Base-by-base conservation (phyloP, 2,888 invertebrate species). In the Macaria notata region DNA sequence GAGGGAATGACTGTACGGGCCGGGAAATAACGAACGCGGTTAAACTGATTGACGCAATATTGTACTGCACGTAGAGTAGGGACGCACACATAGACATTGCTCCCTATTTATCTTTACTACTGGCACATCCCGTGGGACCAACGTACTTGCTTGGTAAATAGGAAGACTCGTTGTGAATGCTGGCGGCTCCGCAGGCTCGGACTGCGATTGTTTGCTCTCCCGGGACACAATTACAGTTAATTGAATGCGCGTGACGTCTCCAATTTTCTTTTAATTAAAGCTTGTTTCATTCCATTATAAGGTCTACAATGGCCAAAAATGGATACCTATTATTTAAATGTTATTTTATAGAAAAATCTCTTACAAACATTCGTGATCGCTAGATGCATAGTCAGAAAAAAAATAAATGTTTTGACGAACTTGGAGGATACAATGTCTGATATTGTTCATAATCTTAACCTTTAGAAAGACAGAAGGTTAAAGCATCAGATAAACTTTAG, bases 81-180 rank as follows among this genome's bases (percentile, higher is more conserved):
- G 68, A 83, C 82, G 53, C 86, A 88, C 86, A 88, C 88, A 83
- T 72, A 60, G 63, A 63, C 63, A 68, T 33, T 65, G 78, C 68
- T 86, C 86, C 81, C 85, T 88, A 87, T 88, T 81, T 80, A 82
- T 86, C 82, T 81, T 83, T 81, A 88, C 83, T 84, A 84, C 81
- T 79, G 73, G 78, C 71, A 83, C 82, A 83, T 88, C 90, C 89
- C 88, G 86, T 79, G 88, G 81, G 88, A 87, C 81, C 82, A 79
- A 85, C 78, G 87, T 78, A 84, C 86, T 83, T 77, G 72, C 72
- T 72, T 73, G 74, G 76, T 75, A 78, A 78, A 74, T 78, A 81
- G 83, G 81, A 84, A 84, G 79, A 72, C 72, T 81, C 71, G 75
- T 81, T 82, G 78, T 84, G 83, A 86, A 87, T 86, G 83, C 84